Base-by-base conservation (phyloP, 2,888 invertebrate genomes). In the Tinea trinotella region DNA sequence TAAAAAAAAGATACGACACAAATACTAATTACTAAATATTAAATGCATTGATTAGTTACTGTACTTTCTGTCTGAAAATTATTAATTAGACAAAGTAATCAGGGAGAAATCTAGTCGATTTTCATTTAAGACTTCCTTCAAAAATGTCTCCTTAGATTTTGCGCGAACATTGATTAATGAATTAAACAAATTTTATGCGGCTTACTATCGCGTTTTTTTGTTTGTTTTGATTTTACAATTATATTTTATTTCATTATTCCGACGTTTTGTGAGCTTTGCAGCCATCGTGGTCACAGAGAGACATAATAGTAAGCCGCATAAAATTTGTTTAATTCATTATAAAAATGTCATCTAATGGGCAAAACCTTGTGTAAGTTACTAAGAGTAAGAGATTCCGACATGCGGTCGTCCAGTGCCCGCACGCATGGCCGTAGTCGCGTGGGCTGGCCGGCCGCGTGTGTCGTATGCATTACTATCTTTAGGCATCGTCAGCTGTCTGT, bases 401-500 rank as follows among this genome's bases (percentile, higher is more conserved):
- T 24, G 50, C 50, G 24, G 50, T 24, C 50, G 50, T 13, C 50
- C 50, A 50, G 22, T 24, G 24, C 2, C 22, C 22, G 3, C 22
- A 24, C 50, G 24, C 50, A 15, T 6, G 22, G 40, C n/a, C 40
- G 6, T 15, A 15, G 15, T 40, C 13, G 40, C 40, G 40, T 40
- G 40, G 40, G 40, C 2, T 2, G 40, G 50, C 12, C 48, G 48
- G 6, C 18, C 48, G 40, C 40, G 40, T 40, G 12, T 40, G 12
- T 12, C 40, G 40, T 40, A 40, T 40, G 40, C 40, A 40, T 40
- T 40, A 40, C 40, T 40, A 40, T 40, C 40, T 40, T 40, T 40
- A 40, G 40, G 40, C 40, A 40, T 40, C 40, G 40, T 40, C 40
- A 40, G 40, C 40, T 40, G 40, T 40, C 40, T 40, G 40, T 40